A percentile compares a stretch with the other conserved stretches of the same genome.
Evolutionary conservation across 1,140 invertebrate genomes (phyloP).

Genomic region (Zaprionus ornatus): DNA sequence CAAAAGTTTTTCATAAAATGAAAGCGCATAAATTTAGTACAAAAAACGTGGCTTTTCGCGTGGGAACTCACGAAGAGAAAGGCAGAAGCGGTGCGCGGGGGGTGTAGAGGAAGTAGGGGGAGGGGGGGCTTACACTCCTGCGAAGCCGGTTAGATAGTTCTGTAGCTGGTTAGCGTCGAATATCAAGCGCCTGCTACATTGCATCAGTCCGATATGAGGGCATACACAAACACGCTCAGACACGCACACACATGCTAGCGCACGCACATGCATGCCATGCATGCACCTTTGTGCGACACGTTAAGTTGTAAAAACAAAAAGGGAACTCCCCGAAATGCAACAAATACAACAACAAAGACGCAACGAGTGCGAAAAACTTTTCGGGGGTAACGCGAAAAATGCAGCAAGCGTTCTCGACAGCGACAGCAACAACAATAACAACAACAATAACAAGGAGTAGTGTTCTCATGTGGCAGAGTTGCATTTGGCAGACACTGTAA

Average conservation of each 20-base stretch:
- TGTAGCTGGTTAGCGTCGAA: slow-evolving; percentile 62
- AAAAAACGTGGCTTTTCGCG: slow-evolving; percentile 39
- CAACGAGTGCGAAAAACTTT: slow-evolving; percentile 42
- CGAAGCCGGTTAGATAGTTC: slow-evolving; percentile 27
- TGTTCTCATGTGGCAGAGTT: not conserved
- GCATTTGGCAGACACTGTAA: slow-evolving; percentile 8
- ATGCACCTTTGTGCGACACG: slow-evolving; percentile 81
- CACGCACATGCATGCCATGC: slow-evolving; percentile 36
- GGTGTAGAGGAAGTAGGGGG: not conserved
- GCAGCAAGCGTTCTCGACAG: slow-evolving; percentile 34
- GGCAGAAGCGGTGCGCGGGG: not conserved
- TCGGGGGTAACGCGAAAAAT: slow-evolving; percentile 36
- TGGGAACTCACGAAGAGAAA: not conserved
- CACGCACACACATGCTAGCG: slow-evolving; percentile 12
- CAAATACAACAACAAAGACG: slow-evolving; percentile 59
- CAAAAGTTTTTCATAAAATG: slow-evolving; percentile 83
- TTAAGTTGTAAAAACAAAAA: slow-evolving; percentile 77
- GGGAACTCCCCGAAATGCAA: slow-evolving; percentile 8
- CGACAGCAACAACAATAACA: slow-evolving; percentile 14
- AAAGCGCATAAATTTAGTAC: slow-evolving; percentile 83
- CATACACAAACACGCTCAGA: slow-evolving; percentile 19
- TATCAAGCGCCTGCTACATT: slow-evolving; percentile 70
- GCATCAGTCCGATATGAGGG: slow-evolving; percentile 67
- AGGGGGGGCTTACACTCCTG: not conserved
- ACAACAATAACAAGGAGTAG: not conserved